Base-by-base conservation (phyloP, 2,888 invertebrate species). In the Drosophila tanythrix region DNA sequence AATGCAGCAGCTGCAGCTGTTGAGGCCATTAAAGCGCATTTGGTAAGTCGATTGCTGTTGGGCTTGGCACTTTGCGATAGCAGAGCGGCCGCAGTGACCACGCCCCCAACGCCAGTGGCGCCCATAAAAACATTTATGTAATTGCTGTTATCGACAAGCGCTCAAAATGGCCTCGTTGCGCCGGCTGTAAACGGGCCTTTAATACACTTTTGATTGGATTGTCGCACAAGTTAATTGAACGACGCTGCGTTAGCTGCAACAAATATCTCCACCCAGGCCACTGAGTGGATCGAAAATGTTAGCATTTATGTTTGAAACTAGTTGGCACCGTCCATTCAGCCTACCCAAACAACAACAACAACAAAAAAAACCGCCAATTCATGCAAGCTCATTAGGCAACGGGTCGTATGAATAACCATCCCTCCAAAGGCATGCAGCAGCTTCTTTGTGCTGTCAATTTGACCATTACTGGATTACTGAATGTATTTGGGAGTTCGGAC, bases 161-260 rank as follows among this genome's bases (percentile, higher is more conserved):
- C 77, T 79, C 60, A 74, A 83, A 84, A 85, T 83, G 74, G 88
- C 57, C 77, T 68, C 73, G 85, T 74, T 74, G 84, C 52, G 69
- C 71, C 66, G 65, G 53, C 67, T 76, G 76, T 79, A 74, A 86
- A 75, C 87, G 81, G 74, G 62, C 72, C 86, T 82, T 89, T 87
- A 89, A 87, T 89, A 87, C 89, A 88, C 83, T 89, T 89, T 89
- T 88, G 88, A 89, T 89, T 89, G 89, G 89, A 90, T 90, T 86
- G 87, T 88, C 88, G 88, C 86, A 78, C 88, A 85, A 88, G 90
- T 88, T 88, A 88, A 88, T 87, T 88, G 87, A 88, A 89, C 90
- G 79, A 61, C 64, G 78, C 76, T 69, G 58, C 51, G 36, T 38
- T 40, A 29, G 38, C 70, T 50, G 68, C 70, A 60, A 61, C 67